Base-by-base conservation (phyloP, 92 coral and sea anemone genomes). In the Plumapathes pennacea region DNA sequence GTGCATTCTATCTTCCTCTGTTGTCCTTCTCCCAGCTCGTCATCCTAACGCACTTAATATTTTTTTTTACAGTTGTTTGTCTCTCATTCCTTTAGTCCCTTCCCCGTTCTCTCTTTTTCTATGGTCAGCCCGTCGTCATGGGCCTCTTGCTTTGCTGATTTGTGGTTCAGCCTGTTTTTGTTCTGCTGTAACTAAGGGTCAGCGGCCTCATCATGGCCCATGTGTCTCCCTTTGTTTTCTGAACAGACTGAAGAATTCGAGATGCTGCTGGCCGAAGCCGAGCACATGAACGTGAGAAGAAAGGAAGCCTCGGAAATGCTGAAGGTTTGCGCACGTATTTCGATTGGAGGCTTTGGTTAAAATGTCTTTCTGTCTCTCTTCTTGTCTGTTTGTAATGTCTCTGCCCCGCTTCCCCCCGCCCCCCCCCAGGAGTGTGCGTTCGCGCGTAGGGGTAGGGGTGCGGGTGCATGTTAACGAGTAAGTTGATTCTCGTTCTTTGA, bases 231-330 rank as follows among this genome's bases (percentile, higher is more conserved):
- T 46, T 7, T 38, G 3, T 0, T 53, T 4, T 23, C 19, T 49
- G 61, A 64, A 11, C 50, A 92, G 98, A 81, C 81, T 62, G 98
- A 92, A 59, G 81, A 77, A 46, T 92, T 92, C 57, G 84, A 80
- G 46, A 67, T 20, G 4, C 91, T 92, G 33, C 77, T 92, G 19
- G 96, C 87, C 57, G 98, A 92, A 63, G 88, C 98, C 0, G 98
- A 92, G 12, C 92, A 83, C 47, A 92, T 92, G 86, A 89, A 92
- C 58, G 64, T 89, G 61, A 89, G 85, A 57, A 77, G 98, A 41
- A 85, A 80, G 47, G 98, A 92, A 57, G 98, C 98, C 25, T 74
- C 94, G 22, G 98, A 92, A 68, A 92, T 92, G 98, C 72, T 92
- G 11, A 92, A 92, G 90, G 97, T 90, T 43, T n/a, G 59, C 61